Evolutionary conservation across 2,113 vertebrate species (phyloP).

Genomic region (Mohoua ochrocephala): DNA sequence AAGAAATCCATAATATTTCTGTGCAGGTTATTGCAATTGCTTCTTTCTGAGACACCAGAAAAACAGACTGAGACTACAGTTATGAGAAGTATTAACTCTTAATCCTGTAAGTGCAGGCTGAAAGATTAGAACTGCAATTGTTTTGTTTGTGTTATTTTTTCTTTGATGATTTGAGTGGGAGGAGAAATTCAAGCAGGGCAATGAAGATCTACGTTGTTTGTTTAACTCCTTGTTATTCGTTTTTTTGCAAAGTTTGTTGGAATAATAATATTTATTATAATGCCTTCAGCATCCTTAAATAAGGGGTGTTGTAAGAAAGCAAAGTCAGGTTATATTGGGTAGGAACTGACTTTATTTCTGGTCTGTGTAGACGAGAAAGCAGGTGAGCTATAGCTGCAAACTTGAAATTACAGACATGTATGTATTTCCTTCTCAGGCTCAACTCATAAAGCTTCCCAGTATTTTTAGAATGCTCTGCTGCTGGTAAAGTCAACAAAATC

Average conservation of each 20-base stretch:
- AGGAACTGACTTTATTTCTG: not conserved
- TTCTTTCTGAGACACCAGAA: not conserved
- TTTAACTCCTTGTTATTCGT: not conserved
- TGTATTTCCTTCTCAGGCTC: not conserved
- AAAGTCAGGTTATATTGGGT: not conserved
- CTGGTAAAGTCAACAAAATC: not conserved
- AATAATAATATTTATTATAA: not conserved
- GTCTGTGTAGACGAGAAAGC: not conserved
- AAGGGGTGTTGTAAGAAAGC: not conserved
- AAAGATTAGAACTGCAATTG: not conserved
- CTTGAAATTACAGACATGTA: not conserved
- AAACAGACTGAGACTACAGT: not conserved
- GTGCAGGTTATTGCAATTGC: not conserved
- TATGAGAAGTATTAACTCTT: not conserved
- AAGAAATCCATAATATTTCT: constrained; percentile 7
- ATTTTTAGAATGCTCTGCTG: not conserved
- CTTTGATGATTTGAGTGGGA: not conserved
- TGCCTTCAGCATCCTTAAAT: not conserved
- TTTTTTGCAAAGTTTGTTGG: not conserved
- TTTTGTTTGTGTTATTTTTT: not conserved
- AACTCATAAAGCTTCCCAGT: not conserved
- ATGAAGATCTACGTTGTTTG: not conserved
- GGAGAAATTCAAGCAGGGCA: not conserved
- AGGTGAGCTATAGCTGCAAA: not conserved
- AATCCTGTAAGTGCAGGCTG: not conserved